Percentiles rank a stretch among this genome's conserved stretches.
Conservation (phyloP, 2,797 vertebrate genomes). For the Glossophaga mutica region DNA sequence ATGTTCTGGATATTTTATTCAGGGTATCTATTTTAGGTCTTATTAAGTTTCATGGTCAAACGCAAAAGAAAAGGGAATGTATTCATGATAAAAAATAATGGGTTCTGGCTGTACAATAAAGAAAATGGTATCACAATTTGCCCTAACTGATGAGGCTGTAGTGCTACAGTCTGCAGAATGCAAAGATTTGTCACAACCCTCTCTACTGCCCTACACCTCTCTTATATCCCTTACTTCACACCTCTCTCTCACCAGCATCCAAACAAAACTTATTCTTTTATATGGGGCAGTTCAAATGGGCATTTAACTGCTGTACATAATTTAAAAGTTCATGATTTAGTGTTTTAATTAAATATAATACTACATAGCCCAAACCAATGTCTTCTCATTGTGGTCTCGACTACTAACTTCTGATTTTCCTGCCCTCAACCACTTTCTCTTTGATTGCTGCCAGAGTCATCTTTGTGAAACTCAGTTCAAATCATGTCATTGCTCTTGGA, state of each 20-base stretch:
- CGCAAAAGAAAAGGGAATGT: slow-evolving; percentile 48
- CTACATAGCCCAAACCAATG: background rate
- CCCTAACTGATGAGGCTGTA: background rate
- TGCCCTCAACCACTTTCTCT: background rate
- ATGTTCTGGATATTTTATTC: slow-evolving; percentile 8
- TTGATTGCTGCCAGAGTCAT: background rate
- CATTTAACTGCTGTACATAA: background rate
- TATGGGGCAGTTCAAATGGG: background rate
- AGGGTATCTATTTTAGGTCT: background rate
- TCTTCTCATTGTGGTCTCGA: background rate
- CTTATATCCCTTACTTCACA: background rate
- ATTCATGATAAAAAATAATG: slow-evolving; percentile 41
- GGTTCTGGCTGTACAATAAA: slow-evolving; percentile 43
- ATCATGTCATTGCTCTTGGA: background rate
- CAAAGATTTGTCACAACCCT: background rate
- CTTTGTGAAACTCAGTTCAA: background rate
- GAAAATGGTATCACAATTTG: slow-evolving; percentile 29
- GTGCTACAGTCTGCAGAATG: slow-evolving; percentile 23
- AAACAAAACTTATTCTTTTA: slow-evolving; percentile 35
- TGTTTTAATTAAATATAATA: background rate
- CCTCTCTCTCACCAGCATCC: background rate
- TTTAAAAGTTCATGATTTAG: background rate
- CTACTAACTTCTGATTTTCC: background rate
- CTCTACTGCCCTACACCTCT: background rate
- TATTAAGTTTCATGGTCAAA: slow-evolving; percentile 23